Evolutionary conservation across 2,888 invertebrate species (phyloP), one percentile per base, ranked within the genome.

Genomic region (Azorinus chamasolen): DNA sequence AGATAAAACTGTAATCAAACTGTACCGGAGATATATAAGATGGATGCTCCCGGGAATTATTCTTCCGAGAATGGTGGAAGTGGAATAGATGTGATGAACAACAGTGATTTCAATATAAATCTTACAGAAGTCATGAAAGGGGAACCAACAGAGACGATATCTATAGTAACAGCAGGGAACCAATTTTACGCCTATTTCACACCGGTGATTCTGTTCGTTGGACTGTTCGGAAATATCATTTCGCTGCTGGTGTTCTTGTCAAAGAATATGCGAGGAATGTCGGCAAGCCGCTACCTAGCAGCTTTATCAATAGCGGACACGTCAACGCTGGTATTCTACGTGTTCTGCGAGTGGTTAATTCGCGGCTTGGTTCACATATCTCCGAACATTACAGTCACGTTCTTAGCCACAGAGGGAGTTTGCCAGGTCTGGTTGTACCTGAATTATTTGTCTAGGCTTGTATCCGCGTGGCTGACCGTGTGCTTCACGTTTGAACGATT

Each of bases 291-390:
- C 82, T 97, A 97, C 91, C 93, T 97, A 72, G 95, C 96, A 0
- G 96, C 96, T 0, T 92, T 97, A 57, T 96, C 97, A 71, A 96
- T 96, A 90, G 96, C 96, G 0, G 94, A 96, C 3, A 96, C 96
- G 85, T 92, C 97, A 18, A 88, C 95, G 0, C 95, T 95, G 14
- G 92, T 96, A 1, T 94, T 97, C 48, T 92, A 90, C 71, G 91
- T 92, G 8, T 83, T 91, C 22, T 70, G 91, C 43, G 91, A 92
- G 57, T 92, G 92, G 92, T 58, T 92, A 16, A 61, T 83, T n/a
- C 71, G 89, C 18, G 92, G 91, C 14, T 55, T 87, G n/a, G 57
- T 71, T 1, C 70, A 75, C 39, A 72, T 84, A 25, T 61, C 59
- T 12, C 80, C 83, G 0, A 69, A 72, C 4, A 25, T 63, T 14